Evolutionary conservation across 1,140 invertebrate species (phyloP).

Genomic region (Drosophila bifasciata): DNA sequence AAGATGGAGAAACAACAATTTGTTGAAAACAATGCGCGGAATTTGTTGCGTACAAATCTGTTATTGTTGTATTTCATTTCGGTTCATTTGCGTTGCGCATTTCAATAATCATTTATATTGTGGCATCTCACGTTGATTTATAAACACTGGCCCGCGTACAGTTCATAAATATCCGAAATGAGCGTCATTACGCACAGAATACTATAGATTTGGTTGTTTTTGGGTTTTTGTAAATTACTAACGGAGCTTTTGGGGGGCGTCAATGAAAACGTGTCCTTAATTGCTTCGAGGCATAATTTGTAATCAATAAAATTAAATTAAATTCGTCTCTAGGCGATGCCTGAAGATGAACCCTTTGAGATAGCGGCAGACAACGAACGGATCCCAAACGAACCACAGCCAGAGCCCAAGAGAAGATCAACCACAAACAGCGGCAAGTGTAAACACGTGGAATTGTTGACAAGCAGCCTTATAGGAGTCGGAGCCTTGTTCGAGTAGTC

Average conservation of each 20-base stretch:
- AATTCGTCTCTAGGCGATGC: constrained; percentile 47
- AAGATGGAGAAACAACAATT: constrained; percentile 53
- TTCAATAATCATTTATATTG: constrained; percentile 78
- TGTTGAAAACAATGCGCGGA: constrained; percentile 74
- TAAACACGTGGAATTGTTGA: constrained; percentile 69
- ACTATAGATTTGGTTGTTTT: constrained; percentile 2
- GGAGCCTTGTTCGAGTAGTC: background rate
- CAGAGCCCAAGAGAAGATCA: constrained; percentile 19
- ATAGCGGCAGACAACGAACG: constrained; percentile 53
- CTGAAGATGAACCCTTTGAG: constrained; percentile 63
- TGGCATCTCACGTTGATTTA: constrained; percentile 58
- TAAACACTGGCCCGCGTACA: constrained; percentile 47
- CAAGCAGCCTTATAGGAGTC: constrained; percentile 4
- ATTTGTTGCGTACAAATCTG: constrained; percentile 75
- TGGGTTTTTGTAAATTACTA: no score
- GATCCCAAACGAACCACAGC: constrained; percentile 13
- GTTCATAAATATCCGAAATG: constrained; percentile 61
- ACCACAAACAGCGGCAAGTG: constrained; percentile 78
- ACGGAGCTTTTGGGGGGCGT: no score
- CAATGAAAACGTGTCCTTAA: no score
- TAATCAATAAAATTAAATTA: constrained; percentile 77
- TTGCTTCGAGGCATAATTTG: constrained; percentile 69
- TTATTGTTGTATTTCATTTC: constrained; percentile 9
- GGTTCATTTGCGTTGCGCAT: constrained; percentile 43
- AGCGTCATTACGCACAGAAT: constrained; percentile 45